Percentiles rank a stretch among this genome's conserved stretches.
Conservation (phyloP, 2,113 vertebrate genomes). For the Amphilophus citrinellus region DNA sequence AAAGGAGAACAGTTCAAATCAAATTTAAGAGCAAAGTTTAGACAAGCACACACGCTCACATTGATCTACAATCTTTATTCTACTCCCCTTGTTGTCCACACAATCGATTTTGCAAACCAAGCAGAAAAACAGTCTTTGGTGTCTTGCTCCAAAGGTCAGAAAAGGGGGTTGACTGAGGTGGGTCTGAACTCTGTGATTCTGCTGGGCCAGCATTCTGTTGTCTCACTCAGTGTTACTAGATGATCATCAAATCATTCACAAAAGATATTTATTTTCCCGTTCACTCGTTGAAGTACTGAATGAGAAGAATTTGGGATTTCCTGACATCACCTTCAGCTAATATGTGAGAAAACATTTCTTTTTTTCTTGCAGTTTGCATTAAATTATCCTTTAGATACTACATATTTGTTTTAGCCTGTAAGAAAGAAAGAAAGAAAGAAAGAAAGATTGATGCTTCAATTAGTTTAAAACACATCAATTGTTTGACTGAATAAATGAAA, state of each 20-base stretch:
- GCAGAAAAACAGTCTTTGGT: slow-evolving; percentile 68
- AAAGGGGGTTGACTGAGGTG: slow-evolving; percentile 57
- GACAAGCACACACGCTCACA: slow-evolving; percentile 24
- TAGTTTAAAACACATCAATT: background rate
- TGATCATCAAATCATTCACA: background rate
- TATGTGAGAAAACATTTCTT: background rate
- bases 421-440: too few species aligned
- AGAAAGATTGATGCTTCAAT: background rate
- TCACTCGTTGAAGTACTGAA: background rate
- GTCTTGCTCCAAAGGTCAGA: slow-evolving; percentile 72
- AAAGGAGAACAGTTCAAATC: slow-evolving; percentile 24
- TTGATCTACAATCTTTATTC: slow-evolving; percentile 52
- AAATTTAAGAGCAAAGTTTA: slow-evolving; percentile 32
- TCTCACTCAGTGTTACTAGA: slow-evolving; percentile 4
- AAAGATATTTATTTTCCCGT: background rate
- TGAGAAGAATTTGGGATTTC: background rate
- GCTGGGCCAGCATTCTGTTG: slow-evolving; percentile 40
- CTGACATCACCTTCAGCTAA: background rate
- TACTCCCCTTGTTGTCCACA: slow-evolving; percentile 40
- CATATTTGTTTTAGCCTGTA: background rate
- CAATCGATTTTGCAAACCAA: slow-evolving; percentile 69
- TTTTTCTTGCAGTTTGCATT: background rate
- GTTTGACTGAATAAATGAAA: background rate
- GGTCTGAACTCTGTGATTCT: slow-evolving; percentile 45
- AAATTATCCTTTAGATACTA: background rate